Evolutionary conservation across 2,113 vertebrate genomes (phyloP), one percentile per base, ranked within the genome.

Genomic region (Chloebia gouldiae): DNA sequence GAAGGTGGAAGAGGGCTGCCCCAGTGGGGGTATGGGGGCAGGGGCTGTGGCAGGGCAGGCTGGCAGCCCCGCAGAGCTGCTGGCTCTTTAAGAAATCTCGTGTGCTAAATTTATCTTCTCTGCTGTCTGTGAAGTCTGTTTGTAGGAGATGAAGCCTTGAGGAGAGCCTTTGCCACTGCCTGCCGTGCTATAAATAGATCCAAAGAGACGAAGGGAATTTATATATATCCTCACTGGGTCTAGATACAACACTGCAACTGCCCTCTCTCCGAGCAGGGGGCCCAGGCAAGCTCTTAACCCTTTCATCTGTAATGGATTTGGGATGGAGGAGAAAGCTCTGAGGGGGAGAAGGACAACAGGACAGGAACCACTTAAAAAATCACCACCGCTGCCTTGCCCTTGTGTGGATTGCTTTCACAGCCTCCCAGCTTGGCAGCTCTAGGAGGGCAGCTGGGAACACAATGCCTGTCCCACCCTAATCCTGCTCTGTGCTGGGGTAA

Each of bases 81-180:
- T 94, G 93, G 88, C 93, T 92, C 91, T 96, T 95, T 95, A 93
- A 96, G 93, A 96, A 93, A 88, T 93, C 91, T 96, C 95, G 90
- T 92, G 90, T 95, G 93, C 86, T 97, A 96, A 96, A 93, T 96
- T 96, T 96, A 89, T 97, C 96, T 96, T 37, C 85, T 97, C 80
- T 86, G 82, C 92, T 96, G 95, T 96, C 94, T 97, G 95, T 93
- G 94, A 94, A 94, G 93, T 95, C 80, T 85, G 95, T 96, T 96
- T 97, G 90, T 97, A 97, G 96, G 95, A 95, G 95, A 91, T 96
- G 95, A 96, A 81, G 85, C 94, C 93, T 93, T 96, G 94, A 97
- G 80, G 96, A 93, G 86, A 96, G 95, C 92, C 93, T 93, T 97
- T 96, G 95, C 93, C 91, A 94, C 89, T 89, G 90, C 93, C 92